phyloP scores from a whole-genome alignment of 2,797 vertebrate species.

The Capromys pilorides region DNA sequence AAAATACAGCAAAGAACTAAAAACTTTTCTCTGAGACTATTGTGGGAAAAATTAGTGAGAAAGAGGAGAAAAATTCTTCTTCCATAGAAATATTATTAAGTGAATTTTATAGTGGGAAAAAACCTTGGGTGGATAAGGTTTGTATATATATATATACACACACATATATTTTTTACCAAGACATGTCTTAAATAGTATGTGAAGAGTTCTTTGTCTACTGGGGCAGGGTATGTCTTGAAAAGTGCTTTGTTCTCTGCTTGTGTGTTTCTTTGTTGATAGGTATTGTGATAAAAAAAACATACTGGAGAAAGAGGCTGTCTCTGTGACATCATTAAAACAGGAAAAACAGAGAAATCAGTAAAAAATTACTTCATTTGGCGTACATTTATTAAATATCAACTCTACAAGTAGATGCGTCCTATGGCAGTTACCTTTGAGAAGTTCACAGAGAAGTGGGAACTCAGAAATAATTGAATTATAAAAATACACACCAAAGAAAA shows the following conservation, averaged over 20 bases:
- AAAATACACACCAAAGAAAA: not conserved
- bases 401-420: not conserved
- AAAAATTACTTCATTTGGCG: not conserved
- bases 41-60: not conserved
- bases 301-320: not conserved
- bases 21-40: not conserved
- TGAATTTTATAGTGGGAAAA: slow-evolving; percentile 8
- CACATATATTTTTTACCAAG: not conserved
- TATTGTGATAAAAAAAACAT: not conserved
- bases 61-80: not conserved
- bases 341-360: not conserved
- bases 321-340: not conserved
- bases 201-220: not conserved
- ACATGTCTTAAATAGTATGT: not conserved
- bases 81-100: not conserved
- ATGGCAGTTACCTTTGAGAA: not conserved
- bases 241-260: not conserved
- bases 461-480: not conserved
- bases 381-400: not conserved
- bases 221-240: not conserved
- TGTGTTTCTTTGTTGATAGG: not conserved
- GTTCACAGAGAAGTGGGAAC: not conserved
- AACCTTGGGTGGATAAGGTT: not conserved
- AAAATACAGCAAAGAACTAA: not conserved
- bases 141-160: no score